Evolutionary conservation across 1,140 invertebrate genomes (phyloP).

Genomic region (Hormaphis cornu): DNA sequence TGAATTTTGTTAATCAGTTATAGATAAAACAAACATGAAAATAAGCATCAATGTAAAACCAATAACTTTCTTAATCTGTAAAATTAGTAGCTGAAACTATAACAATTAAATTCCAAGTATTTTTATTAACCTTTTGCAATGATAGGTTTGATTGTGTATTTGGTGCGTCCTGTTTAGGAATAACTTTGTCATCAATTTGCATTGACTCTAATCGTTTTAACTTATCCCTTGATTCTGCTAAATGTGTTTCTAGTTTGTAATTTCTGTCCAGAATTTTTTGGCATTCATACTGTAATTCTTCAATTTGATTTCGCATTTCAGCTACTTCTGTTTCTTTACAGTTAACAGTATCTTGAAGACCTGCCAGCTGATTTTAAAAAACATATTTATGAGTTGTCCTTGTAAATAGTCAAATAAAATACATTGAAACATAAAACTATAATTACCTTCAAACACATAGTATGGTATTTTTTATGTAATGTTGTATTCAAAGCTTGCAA

Average conservation of each 20-base stretch:
- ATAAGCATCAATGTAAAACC: too few relatives aligned
- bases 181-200: constrained; percentile 26
- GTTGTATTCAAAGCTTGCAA: constrained; percentile 86
- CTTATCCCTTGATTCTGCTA: constrained; percentile 82
- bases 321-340: constrained; percentile 88
- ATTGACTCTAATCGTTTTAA: constrained; percentile 48
- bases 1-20: too few relatives aligned
- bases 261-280: constrained; percentile 78
- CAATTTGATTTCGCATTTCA: constrained; percentile 89
- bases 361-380: constrained; percentile 55
- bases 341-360: constrained; percentile 81
- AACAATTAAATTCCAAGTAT: too few relatives aligned
- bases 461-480: constrained; percentile 87
- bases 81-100: too few relatives aligned
- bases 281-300: constrained; percentile 89
- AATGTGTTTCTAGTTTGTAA: constrained; percentile 82
- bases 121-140: constrained; percentile 28
- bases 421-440: background rate
- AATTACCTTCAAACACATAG: constrained; percentile 71
- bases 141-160: constrained; percentile 11
- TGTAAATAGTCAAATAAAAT: background rate
- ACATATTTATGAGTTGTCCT: background rate
- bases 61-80: too few relatives aligned
- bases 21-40: too few relatives aligned
- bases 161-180: background rate